phyloP scores from a whole-genome alignment of 2,113 vertebrate species.

The Pandion haliaetus region DNA sequence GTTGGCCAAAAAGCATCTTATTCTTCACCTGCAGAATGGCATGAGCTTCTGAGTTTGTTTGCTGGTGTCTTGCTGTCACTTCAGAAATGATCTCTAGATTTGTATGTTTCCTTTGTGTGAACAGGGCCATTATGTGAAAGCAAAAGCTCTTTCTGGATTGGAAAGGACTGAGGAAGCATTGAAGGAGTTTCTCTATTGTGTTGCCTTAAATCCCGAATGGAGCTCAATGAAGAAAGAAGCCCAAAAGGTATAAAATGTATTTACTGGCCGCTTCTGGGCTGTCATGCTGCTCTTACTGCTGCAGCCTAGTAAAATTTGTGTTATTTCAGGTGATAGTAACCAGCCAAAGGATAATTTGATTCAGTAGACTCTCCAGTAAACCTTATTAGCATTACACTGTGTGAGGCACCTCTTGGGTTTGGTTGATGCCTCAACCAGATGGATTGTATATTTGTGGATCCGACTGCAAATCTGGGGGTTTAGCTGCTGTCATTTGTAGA shows the following conservation, averaged over 20 bases:
- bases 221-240: slow-evolving; percentile 86
- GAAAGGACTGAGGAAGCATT: slow-evolving; percentile 85
- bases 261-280: not conserved
- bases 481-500: accelerated
- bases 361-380: not conserved
- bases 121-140: slow-evolving; percentile 88
- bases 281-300: not conserved
- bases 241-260: slow-evolving; percentile 80
- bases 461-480: not conserved
- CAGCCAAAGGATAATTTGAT: not conserved
- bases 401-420: not conserved
- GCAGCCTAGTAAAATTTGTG: not conserved
- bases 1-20: not conserved
- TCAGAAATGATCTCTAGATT: not conserved
- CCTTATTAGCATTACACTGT: not conserved
- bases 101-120: slow-evolving; percentile 2
- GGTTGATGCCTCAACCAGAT: not conserved
- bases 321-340: not conserved
- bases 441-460: not conserved
- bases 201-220: slow-evolving; percentile 89
- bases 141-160: slow-evolving; percentile 81
- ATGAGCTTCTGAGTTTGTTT: not conserved
- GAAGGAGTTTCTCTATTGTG: slow-evolving; percentile 88
- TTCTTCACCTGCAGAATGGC: not conserved
- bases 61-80: not conserved